Evolutionary conservation across 1,140 invertebrate species (phyloP).

Genomic region (Ceratina australensis): DNA sequence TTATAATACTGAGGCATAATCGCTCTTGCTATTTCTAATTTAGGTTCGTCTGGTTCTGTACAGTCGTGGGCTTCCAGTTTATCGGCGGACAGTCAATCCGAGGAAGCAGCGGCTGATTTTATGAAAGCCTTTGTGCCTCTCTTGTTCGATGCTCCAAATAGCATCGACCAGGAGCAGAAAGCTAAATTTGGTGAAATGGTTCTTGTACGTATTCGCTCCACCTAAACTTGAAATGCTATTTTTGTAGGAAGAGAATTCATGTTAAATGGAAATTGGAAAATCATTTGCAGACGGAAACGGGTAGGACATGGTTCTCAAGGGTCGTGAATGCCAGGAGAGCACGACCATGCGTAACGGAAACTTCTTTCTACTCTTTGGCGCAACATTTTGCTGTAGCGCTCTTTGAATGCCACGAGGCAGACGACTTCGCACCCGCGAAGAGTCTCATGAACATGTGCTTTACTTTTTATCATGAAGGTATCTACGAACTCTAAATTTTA

Average conservation of each 20-base stretch:
- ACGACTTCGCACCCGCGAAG: constrained; percentile 89
- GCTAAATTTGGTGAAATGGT: constrained; percentile 84
- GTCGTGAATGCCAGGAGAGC: constrained; percentile 88
- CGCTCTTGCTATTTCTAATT: constrained; percentile 26
- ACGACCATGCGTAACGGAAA: constrained; percentile 83
- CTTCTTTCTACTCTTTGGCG: constrained; percentile 88
- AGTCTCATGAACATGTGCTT: constrained; percentile 92
- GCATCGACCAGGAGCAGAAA: constrained; percentile 84
- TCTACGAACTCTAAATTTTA: no score
- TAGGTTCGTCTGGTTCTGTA: constrained; percentile 85
- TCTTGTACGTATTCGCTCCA: constrained; percentile 74
- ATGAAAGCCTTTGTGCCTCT: constrained; percentile 87
- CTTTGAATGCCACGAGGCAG: constrained; percentile 88
- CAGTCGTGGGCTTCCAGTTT: constrained; percentile 87
- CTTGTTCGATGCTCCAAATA: constrained; percentile 82
- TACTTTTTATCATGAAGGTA: constrained; percentile 89
- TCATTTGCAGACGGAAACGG: constrained; percentile 79
- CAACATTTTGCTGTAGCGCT: constrained; percentile 89
- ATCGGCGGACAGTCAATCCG: constrained; percentile 85
- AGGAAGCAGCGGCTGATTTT: constrained; percentile 85
- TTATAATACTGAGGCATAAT: no score
- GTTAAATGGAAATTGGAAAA: not conserved
- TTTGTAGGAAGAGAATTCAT: no score
- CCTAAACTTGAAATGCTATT: no score
- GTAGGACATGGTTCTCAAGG: constrained; percentile 85